phyloP scores from a whole-genome alignment of 23 tunicate species.

The Halocynthia roretzi region DNA sequence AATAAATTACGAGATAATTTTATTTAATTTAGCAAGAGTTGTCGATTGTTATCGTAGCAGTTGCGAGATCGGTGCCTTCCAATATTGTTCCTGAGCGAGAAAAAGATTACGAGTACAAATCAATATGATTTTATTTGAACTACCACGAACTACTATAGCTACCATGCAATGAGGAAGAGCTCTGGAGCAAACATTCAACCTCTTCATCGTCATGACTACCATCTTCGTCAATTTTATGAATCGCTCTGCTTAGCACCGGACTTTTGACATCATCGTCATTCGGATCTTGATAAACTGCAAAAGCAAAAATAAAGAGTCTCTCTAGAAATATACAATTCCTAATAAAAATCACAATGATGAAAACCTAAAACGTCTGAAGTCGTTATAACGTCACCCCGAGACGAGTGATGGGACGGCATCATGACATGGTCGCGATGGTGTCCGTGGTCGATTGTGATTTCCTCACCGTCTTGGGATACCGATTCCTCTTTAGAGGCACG shows the following conservation, averaged over 20 bases:
- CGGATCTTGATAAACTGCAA: conserved; percentile 13
- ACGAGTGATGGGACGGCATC: neutral
- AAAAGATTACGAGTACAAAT: no score
- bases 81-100: conserved; percentile 2
- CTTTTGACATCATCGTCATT: conserved; percentile 20
- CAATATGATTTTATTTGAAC: no score
- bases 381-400: conserved; percentile 2
- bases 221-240: conserved; percentile 9
- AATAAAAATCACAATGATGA: no score
- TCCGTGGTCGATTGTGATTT: no score
- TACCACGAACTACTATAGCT: no score
- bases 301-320: no score
- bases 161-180: conserved; percentile 18
- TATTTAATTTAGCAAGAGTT: no score
- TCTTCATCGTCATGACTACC: conserved; percentile 6
- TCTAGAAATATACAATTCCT: no score
- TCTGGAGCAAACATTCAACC: conserved; percentile 10
- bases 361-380: conserved; percentile 17
- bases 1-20: no score
- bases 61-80: conserved; percentile 22
- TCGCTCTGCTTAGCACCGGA: conserved; percentile 14
- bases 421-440: neutral
- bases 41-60: conserved; percentile 2
- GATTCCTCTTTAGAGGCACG: no score
- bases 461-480: no score